A percentile compares a stretch with the other conserved stretches of the same genome.
Evolutionary conservation across 2,888 invertebrate genomes (phyloP).

Genomic region (Phaonia tiefii): DNA sequence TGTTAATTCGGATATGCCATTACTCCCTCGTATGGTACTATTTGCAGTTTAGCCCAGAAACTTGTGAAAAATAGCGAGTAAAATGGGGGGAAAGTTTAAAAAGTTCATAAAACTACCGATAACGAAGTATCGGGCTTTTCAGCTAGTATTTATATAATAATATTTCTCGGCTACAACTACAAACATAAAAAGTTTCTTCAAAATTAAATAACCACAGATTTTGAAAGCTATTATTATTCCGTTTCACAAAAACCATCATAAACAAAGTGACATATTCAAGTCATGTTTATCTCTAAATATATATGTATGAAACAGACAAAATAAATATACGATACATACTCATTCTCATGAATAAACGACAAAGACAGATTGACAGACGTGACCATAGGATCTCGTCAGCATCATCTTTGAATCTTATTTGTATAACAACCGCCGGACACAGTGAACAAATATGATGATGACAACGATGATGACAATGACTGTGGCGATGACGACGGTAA

Average conservation of each 20-base stretch:
- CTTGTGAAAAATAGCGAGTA: no score
- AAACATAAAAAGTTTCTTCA: no score
- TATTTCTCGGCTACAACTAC: no score
- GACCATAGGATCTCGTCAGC: conserved; percentile 47
- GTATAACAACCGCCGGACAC: conserved; percentile 57
- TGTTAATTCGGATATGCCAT: no score
- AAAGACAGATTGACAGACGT: background rate
- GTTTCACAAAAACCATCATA: conserved; percentile 22
- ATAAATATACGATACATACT: conserved; percentile 54
- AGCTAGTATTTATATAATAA: no score
- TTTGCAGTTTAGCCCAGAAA: no score
- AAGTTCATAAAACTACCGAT: no score
- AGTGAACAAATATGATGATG: conserved; percentile 26
- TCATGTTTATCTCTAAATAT: conserved; percentile 55
- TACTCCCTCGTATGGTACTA: no score
- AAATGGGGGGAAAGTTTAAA: no score
- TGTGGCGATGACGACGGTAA: background rate
- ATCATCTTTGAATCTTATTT: conserved; percentile 45
- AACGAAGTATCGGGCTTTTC: no score
- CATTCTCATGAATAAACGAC: conserved; percentile 17
- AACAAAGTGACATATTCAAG: conserved; percentile 64
- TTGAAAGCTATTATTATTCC: conserved; percentile 44
- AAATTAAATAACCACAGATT: no score
- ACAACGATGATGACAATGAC: conserved; percentile 34
- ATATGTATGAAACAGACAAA: conserved; percentile 28